Evolutionary conservation across 2,888 invertebrate genomes (phyloP).

Genomic region (Erebia palarica): DNA sequence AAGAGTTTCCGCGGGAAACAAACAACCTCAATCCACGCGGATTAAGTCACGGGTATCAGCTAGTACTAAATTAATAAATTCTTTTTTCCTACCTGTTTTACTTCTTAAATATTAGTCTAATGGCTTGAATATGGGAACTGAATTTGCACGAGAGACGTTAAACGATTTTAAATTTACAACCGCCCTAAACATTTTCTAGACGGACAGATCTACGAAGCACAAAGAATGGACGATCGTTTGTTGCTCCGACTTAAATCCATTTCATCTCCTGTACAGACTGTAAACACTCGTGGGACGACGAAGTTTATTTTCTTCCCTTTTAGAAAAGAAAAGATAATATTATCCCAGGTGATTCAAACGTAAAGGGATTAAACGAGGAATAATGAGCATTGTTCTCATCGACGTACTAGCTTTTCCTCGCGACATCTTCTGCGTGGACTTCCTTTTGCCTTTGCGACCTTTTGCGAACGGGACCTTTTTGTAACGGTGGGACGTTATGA

Average conservation of each 20-base stretch:
- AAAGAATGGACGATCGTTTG: conserved; percentile 11
- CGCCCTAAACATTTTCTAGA: not conserved
- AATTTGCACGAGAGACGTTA: not conserved
- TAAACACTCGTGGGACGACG: not conserved
- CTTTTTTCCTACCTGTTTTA: too few species aligned
- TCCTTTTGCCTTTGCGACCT: too few species aligned
- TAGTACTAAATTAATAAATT: too few species aligned
- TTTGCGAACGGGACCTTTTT: too few species aligned
- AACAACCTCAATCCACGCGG: too few species aligned
- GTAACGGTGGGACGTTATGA: too few species aligned
- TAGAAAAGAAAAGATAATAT: not conserved
- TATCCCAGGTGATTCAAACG: not conserved
- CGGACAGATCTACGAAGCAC: conserved; percentile 8
- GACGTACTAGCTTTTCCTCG: not conserved
- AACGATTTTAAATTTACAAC: conserved; percentile 4
- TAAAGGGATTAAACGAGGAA: not conserved
- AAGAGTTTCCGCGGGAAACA: too few species aligned
- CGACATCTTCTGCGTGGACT: too few species aligned
- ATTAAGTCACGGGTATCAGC: too few species aligned
- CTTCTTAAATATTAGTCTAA: too few species aligned
- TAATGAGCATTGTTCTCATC: not conserved
- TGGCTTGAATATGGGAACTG: not conserved
- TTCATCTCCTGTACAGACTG: conserved; percentile 2
- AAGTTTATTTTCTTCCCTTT: not conserved
- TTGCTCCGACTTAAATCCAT: conserved; percentile 11